Evolutionary conservation across 1,140 invertebrate genomes (phyloP).

Genomic region (Tetragnatha versicolor): DNA sequence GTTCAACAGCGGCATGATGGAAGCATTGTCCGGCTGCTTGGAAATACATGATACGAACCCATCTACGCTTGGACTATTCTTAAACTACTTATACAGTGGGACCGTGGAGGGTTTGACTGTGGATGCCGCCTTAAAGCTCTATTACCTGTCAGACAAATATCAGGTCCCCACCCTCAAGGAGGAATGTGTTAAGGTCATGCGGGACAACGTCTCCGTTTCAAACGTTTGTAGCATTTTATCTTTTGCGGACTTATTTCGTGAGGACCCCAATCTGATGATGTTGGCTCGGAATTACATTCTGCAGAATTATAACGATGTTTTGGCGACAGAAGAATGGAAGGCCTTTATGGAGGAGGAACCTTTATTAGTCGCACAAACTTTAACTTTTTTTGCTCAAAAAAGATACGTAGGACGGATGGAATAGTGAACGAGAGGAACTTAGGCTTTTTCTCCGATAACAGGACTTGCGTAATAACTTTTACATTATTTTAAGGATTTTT

Average conservation of each 20-base stretch:
- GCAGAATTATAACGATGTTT: no score
- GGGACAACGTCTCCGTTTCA: neutral
- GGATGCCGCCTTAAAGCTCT: neutral
- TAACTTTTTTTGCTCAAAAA: no score
- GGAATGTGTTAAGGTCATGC: neutral
- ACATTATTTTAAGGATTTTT: no score
- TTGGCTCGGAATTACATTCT: no score
- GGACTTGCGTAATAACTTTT: no score
- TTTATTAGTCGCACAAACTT: no score
- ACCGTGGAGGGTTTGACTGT: neutral
- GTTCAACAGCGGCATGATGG: neutral
- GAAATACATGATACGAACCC: neutral
- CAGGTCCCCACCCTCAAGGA: neutral
- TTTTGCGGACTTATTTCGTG: neutral
- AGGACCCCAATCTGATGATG: no score
- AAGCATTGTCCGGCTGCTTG: neutral
- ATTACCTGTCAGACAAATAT: neutral
- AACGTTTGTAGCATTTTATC: neutral
- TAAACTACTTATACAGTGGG: neutral
- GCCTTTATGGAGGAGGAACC: no score
- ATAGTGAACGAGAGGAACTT: no score
- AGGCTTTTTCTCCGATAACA: no score
- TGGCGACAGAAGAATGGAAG: no score
- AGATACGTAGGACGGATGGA: no score
- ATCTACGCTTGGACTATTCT: neutral